Conservation (phyloP, 2,888 invertebrate species). For the Metopia argyrocephala region DNA sequence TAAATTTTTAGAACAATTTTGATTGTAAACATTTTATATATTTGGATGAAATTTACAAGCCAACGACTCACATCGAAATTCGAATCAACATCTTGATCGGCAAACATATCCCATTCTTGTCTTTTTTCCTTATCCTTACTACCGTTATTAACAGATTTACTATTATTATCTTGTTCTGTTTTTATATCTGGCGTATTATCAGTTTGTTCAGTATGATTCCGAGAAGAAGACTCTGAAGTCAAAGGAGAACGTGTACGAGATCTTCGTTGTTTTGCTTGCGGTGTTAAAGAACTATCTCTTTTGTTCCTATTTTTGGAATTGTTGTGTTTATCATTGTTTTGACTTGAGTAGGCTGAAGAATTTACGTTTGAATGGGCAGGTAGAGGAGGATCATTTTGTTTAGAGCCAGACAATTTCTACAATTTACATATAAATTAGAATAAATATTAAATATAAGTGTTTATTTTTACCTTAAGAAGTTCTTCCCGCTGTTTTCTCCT, state of each 20-base stretch:
- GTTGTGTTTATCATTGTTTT: slow-evolving; percentile 21
- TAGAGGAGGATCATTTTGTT: slow-evolving; percentile 8
- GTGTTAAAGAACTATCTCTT: slow-evolving; percentile 9
- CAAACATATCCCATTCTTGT: slow-evolving; percentile 94
- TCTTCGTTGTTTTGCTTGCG: slow-evolving; percentile 36
- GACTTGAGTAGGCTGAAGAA: slow-evolving; percentile 7
- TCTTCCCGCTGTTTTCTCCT: slow-evolving; percentile 92
- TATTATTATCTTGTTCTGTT: slow-evolving; percentile 51
- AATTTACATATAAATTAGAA: neutral
- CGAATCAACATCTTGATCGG: slow-evolving; percentile 90
- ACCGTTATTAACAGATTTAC: slow-evolving; percentile 56
- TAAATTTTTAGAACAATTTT: too few species aligned
- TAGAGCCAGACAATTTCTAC: slow-evolving; percentile 55
- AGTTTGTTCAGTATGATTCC: slow-evolving; percentile 1
- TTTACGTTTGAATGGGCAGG: neutral
- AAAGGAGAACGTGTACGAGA: slow-evolving; percentile 53
- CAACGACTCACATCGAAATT: slow-evolving; percentile 83
- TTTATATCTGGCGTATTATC: slow-evolving; percentile 29
- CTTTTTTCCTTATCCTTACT: slow-evolving; percentile 75
- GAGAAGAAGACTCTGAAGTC: slow-evolving; percentile 45
- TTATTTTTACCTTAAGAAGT: slow-evolving; percentile 85
- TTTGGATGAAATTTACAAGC: slow-evolving; percentile 68
- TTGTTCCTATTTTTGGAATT: slow-evolving; percentile 10
- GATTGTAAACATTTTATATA: neutral
- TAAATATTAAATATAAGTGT: neutral